Conservation (phyloP, 2,888 invertebrate genomes). For the Brachylomia viminalis region DNA sequence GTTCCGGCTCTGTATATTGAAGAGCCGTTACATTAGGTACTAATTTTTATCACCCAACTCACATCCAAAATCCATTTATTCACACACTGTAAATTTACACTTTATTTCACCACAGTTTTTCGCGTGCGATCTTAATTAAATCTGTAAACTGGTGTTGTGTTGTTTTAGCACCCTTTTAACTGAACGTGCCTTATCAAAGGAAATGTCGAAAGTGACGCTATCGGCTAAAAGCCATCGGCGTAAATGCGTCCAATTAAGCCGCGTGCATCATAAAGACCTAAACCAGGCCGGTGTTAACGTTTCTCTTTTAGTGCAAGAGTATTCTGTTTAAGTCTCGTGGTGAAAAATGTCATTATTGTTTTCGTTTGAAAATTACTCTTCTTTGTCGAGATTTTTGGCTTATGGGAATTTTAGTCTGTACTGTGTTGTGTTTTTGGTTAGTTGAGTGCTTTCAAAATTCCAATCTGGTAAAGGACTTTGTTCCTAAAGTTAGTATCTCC, state of each 20-base stretch:
- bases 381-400: conserved; percentile 27
- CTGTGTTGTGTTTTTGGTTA: conserved; percentile 27
- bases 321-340: conserved; percentile 40
- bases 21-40: conserved; percentile 12
- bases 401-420: not conserved
- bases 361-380: conserved; percentile 38
- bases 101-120: conserved; percentile 59
- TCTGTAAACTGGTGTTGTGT: conserved; percentile 75
- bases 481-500: conserved; percentile 14
- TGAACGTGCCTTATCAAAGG: conserved; percentile 85
- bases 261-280: conserved; percentile 72
- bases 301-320: conserved; percentile 62
- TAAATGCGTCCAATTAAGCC: conserved; percentile 84
- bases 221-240: conserved; percentile 81
- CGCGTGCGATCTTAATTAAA: conserved; percentile 79
- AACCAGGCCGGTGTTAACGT: conserved; percentile 68
- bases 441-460: not conserved
- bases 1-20: not conserved
- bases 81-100: conserved; percentile 47
- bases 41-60: conserved; percentile 39
- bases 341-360: conserved; percentile 55
- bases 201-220: conserved; percentile 85
- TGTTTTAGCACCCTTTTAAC: conserved; percentile 81
- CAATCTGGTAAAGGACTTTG: not conserved
- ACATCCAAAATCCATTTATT: conserved; percentile 49